phyloP scores from a whole-genome alignment of 2,113 vertebrate species.

The Rhinogobius similis region DNA sequence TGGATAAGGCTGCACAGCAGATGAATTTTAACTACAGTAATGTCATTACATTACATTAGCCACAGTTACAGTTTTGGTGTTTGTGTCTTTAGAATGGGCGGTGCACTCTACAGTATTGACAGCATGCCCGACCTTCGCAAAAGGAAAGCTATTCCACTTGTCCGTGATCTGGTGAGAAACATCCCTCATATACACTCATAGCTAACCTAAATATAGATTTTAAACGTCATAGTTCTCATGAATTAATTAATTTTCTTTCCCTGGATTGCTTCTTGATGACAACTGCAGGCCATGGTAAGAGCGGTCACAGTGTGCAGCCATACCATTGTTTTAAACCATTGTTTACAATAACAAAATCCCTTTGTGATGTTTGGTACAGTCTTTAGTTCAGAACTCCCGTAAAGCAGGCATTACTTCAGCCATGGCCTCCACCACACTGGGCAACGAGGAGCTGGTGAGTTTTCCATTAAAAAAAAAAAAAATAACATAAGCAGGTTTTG shows the following conservation, averaged over 20 bases:
- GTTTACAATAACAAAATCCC: neutral
- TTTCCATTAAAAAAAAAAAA: neutral
- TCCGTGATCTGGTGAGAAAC: slow-evolving; percentile 93
- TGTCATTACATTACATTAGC: neutral
- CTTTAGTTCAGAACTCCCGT: slow-evolving; percentile 91
- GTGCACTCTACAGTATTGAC: slow-evolving; percentile 97
- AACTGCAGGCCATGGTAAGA: slow-evolving; percentile 70
- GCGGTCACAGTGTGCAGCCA: slow-evolving; percentile 6
- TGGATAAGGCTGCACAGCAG: slow-evolving; percentile 8
- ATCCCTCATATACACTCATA: slow-evolving; percentile 8
- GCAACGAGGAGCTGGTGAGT: slow-evolving; percentile 96
- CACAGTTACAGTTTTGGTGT: slow-evolving; percentile 16
- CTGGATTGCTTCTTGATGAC: slow-evolving; percentile 15
- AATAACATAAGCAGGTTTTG: neutral
- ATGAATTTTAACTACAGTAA: neutral
- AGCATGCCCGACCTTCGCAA: slow-evolving; percentile 99
- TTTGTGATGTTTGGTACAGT: slow-evolving; percentile 71
- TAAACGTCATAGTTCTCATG: neutral
- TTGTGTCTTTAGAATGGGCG: slow-evolving; percentile 84
- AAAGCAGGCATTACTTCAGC: slow-evolving; percentile 96
- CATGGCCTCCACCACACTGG: slow-evolving; percentile 93
- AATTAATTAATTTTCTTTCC: slow-evolving; percentile 1
- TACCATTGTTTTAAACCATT: neutral
- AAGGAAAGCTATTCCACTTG: slow-evolving; percentile 92
- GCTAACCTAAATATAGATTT: neutral